A percentile compares a stretch with the other conserved stretches of the same genome.
These are phyloP conservation scores for Rhinoptilus africanus DNA, from an alignment of 2,113 vertebrate species.

Conservation along the genomic window DNA sequence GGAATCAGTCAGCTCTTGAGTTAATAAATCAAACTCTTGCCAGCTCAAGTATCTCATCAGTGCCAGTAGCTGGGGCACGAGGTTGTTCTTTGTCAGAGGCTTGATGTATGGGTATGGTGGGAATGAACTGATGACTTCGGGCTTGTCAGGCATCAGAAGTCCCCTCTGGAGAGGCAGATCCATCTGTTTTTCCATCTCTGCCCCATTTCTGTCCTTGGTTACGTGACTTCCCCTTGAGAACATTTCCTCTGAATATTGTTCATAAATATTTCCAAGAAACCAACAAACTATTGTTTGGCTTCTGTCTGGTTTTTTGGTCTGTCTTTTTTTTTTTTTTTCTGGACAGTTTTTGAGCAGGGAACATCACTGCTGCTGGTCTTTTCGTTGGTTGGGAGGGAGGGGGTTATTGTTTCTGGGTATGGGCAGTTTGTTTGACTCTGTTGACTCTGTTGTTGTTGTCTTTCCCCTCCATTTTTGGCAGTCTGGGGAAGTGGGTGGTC, in stretches of 20 bases:
- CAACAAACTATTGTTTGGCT: conserved; percentile 4
- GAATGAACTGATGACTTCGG: conserved; percentile 5
- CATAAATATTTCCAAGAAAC: conserved; percentile 48
- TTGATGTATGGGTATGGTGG: background rate
- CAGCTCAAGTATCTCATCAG: conserved; percentile 37
- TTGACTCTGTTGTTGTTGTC: background rate
- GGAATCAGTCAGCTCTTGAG: background rate
- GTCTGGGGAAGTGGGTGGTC: background rate
- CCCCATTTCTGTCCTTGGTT: background rate
- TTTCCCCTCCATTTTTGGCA: background rate
- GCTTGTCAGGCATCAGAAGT: background rate
- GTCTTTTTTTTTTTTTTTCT: background rate
- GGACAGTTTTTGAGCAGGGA: background rate
- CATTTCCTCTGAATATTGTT: conserved; percentile 4
- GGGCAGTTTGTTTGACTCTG: background rate
- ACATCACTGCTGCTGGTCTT: background rate
- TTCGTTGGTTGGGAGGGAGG: background rate
- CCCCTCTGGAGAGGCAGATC: background rate
- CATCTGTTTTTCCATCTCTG: background rate
- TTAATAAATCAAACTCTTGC: conserved; percentile 36
- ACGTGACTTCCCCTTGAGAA: background rate
- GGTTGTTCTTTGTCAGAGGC: background rate
- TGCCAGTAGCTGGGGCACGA: background rate
- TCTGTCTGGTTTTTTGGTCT: background rate
- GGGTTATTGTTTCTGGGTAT: background rate